These are phyloP conservation scores for Linhomoeus sp. DNA, from an alignment of 2,888 invertebrate genomes.

Conservation along the genomic window DNA sequence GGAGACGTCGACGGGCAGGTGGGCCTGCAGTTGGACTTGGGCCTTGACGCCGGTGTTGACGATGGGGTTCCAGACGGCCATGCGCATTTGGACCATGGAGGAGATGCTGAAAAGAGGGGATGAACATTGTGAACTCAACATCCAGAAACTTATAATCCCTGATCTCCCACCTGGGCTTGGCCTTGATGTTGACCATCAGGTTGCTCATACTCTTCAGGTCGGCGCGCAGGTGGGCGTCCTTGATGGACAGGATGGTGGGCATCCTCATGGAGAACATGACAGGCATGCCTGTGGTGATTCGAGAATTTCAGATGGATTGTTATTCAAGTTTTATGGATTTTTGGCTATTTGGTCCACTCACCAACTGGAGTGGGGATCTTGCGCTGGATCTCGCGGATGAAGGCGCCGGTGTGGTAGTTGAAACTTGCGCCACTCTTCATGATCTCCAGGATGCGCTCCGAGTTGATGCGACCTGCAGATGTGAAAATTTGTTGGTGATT, in stretches of 20 bases:
- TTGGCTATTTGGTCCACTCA: too few species aligned
- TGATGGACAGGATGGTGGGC: too few species aligned
- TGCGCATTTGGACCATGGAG: constrained; percentile 8
- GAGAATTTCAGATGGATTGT: too few species aligned
- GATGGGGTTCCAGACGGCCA: constrained; percentile 12
- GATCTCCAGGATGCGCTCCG: not conserved
- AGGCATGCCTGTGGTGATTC: too few species aligned
- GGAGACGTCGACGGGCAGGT: constrained; percentile 13
- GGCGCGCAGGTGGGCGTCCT: not conserved
- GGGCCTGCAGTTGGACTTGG: constrained; percentile 10
- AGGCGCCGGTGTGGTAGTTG: constrained; percentile 4
- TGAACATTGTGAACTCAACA: too few species aligned
- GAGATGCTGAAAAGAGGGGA: constrained; percentile 7
- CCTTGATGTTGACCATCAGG: not conserved
- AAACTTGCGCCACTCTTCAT: not conserved
- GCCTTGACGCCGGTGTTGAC: constrained; percentile 16
- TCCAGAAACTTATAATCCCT: not conserved
- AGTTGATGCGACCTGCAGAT: not conserved
- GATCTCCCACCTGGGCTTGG: not conserved
- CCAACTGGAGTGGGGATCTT: constrained; percentile 15
- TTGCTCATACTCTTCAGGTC: not conserved
- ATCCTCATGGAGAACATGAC: too few species aligned
- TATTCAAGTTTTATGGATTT: too few species aligned
- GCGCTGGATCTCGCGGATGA: constrained; percentile 5
- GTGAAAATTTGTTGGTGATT: not conserved